A percentile compares a stretch with the other conserved stretches of the same genome.
Conservation (phyloP, 2,888 invertebrate genomes). For the Phortica okadai region DNA sequence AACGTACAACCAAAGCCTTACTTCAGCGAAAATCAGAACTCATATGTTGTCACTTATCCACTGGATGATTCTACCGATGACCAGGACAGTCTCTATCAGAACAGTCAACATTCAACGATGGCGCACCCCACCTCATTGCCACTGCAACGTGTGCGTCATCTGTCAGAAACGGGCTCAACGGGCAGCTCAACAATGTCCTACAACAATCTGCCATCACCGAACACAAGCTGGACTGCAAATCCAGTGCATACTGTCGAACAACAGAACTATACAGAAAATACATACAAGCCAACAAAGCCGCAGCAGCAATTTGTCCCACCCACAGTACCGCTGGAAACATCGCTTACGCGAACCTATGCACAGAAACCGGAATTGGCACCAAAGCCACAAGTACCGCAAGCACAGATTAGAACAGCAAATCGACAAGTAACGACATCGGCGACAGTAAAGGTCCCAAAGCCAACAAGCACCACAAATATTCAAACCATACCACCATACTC, state of each 20-base stretch:
- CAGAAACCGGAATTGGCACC: constrained; percentile 54
- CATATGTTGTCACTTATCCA: constrained; percentile 69
- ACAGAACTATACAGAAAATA: neutral
- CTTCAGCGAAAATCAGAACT: constrained; percentile 60
- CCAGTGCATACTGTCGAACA: constrained; percentile 55
- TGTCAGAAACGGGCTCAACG: constrained; percentile 62
- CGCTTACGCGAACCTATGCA: neutral
- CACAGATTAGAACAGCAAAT: constrained; percentile 39
- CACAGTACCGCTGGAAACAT: neutral
- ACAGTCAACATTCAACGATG: constrained; percentile 18
- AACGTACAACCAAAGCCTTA: constrained; percentile 45
- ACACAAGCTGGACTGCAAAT: constrained; percentile 69
- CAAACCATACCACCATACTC: neutral
- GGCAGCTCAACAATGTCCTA: constrained; percentile 60
- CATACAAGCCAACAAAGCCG: constrained; percentile 8
- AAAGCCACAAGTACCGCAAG: constrained; percentile 45
- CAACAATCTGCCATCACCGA: constrained; percentile 54
- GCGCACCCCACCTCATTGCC: constrained; percentile 40
- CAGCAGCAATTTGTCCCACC: neutral
- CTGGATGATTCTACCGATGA: constrained; percentile 65
- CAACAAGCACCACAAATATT: neutral
- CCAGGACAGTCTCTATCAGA: constrained; percentile 49
- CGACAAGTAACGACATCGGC: neutral
- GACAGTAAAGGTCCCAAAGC: neutral
- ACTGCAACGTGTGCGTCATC: constrained; percentile 55